Evolutionary conservation across 2,113 vertebrate genomes (phyloP).

Genomic region (Cettia cetti): DNA sequence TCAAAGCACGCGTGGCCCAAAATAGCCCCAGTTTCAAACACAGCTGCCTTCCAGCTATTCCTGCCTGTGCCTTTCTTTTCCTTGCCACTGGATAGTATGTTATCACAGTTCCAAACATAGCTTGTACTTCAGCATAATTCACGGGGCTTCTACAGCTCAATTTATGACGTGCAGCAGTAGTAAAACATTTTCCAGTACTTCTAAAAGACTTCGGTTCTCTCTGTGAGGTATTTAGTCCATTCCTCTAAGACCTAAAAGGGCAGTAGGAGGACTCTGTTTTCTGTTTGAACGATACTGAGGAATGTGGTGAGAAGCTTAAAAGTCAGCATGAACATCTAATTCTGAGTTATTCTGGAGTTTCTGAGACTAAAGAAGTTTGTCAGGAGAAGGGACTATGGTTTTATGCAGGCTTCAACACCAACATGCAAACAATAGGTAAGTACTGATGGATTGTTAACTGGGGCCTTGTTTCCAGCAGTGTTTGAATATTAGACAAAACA

Average conservation of each 20-base stretch:
- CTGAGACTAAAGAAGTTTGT: not conserved
- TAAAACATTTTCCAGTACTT: not conserved
- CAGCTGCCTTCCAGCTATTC: not conserved
- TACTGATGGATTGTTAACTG: not conserved
- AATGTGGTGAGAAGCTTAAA: not conserved
- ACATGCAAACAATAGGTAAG: not conserved
- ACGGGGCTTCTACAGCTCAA: not conserved
- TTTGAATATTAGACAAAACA: not conserved
- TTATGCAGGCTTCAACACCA: not conserved
- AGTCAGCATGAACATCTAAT: not conserved
- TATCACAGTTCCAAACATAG: not conserved
- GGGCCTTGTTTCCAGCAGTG: not conserved
- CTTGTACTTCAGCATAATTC: not conserved
- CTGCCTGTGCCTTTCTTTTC: not conserved
- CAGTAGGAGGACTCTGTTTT: not conserved
- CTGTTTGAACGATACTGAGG: not conserved
- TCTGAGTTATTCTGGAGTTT: not conserved
- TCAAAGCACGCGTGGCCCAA: fast-evolving
- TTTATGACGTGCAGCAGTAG: not conserved
- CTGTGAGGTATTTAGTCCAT: not conserved
- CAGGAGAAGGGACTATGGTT: not conserved
- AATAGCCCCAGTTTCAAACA: not conserved
- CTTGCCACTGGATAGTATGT: not conserved
- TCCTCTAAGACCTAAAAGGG: not conserved
- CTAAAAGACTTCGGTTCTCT: not conserved